phyloP scores from a whole-genome alignment of 92 coral and sea anemone genomes.

The Parazoanthus swiftii region DNA sequence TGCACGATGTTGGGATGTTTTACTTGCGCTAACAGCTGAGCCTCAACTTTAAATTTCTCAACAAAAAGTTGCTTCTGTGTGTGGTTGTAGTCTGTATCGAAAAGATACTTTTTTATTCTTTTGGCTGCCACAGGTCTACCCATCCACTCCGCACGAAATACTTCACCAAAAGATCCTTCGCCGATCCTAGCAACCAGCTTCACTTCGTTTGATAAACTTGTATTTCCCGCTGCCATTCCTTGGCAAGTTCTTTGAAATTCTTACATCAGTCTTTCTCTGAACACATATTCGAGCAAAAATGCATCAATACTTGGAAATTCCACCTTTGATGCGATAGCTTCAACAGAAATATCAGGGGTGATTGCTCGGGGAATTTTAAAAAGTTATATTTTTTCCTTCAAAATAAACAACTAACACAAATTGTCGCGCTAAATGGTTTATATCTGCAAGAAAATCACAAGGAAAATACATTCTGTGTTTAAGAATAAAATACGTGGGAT shows the following conservation, averaged over 20 bases:
- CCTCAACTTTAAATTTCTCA: constrained; percentile 60
- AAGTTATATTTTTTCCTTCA: not conserved
- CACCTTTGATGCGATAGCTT: not conserved
- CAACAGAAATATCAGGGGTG: not conserved
- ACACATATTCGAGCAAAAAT: not conserved
- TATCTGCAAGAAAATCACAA: not conserved
- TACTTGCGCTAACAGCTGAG: constrained; percentile 51
- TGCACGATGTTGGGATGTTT: constrained; percentile 72
- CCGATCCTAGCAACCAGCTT: constrained; percentile 14
- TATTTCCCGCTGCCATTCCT: constrained; percentile 62
- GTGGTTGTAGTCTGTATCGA: constrained; percentile 54
- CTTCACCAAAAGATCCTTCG: constrained; percentile 30
- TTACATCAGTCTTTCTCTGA: constrained; percentile 10
- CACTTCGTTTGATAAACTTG: constrained; percentile 38
- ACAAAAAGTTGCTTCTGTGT: constrained; percentile 45
- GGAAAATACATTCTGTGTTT: not conserved
- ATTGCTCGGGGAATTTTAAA: not conserved
- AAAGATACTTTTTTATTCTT: constrained; percentile 13
- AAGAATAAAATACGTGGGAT: not conserved
- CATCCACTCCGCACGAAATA: constrained; percentile 34
- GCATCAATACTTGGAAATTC: constrained; percentile 3
- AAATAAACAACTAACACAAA: not conserved
- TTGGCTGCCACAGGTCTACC: constrained; percentile 29
- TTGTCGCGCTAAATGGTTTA: not conserved
- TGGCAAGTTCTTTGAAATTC: not conserved